These are phyloP conservation scores for Drosophila erecta DNA, from an alignment of 1,140 invertebrate genomes.

Conservation along the genomic window DNA sequence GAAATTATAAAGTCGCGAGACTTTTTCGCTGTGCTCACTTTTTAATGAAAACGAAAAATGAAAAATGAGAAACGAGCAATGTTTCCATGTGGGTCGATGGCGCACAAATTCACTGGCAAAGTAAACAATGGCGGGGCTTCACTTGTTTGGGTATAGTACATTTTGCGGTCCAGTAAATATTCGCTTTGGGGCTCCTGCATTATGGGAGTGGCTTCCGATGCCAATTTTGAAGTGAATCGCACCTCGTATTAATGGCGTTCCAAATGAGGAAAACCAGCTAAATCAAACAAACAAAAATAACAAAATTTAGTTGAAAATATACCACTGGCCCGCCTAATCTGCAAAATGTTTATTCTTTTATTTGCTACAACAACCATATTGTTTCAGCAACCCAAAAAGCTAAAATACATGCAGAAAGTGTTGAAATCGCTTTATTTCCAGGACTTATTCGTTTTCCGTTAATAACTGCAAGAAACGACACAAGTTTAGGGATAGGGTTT, in stretches of 20 bases:
- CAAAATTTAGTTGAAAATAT: too few relatives aligned
- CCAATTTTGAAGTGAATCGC: constrained; percentile 1
- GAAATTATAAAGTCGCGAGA: constrained; percentile 75
- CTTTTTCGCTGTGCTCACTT: constrained; percentile 49
- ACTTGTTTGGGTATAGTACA: constrained; percentile 27
- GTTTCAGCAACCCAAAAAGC: not conserved
- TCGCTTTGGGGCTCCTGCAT: constrained; percentile 34
- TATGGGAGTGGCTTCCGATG: not conserved
- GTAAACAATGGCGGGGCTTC: constrained; percentile 53
- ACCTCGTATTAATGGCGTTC: too few relatives aligned
- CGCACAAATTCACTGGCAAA: constrained; percentile 60
- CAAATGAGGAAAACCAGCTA: not conserved
- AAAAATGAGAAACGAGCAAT: constrained; percentile 65
- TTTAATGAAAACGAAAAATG: constrained; percentile 76
- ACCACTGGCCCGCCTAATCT: too few relatives aligned
- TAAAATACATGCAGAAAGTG: not conserved
- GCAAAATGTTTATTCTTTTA: too few relatives aligned
- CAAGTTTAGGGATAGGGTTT: not conserved
- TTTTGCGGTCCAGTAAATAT: constrained; percentile 64
- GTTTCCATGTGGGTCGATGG: constrained; percentile 68
- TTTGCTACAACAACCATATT: too few relatives aligned
- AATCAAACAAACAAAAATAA: not conserved
- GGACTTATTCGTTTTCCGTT: not conserved
- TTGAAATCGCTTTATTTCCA: too few relatives aligned
- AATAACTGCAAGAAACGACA: too few relatives aligned